Evolutionary conservation across 2,113 vertebrate genomes (phyloP).

Genomic region (Geothlypis trichas): DNA sequence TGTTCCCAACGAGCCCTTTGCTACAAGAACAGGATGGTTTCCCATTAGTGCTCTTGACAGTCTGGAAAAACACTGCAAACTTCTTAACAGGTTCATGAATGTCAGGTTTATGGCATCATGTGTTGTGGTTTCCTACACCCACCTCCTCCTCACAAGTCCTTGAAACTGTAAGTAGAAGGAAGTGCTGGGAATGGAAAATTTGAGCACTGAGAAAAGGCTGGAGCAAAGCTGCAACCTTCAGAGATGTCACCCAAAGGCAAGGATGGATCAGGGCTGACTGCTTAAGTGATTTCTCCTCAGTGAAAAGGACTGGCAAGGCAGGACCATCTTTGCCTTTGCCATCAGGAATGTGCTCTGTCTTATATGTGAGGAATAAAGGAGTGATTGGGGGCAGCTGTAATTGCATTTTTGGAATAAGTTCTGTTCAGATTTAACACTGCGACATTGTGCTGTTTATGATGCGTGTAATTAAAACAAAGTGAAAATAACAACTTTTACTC

Average conservation of each 20-base stretch:
- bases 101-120: background rate
- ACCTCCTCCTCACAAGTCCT: background rate
- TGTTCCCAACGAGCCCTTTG: background rate
- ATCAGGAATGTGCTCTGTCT: background rate
- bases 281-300: background rate
- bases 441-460: background rate
- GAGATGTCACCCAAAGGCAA: background rate
- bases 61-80: background rate
- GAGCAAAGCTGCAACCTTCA: background rate
- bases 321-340: background rate
- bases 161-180: background rate
- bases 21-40: background rate
- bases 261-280: background rate
- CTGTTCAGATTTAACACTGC: background rate
- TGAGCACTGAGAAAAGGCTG: background rate
- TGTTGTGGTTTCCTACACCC: background rate
- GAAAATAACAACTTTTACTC: background rate
- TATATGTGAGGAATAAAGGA: background rate
- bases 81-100: background rate
- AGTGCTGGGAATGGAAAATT: background rate
- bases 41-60: background rate
- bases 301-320: background rate
- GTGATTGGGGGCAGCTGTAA: slow-evolving; percentile 8
- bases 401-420: slow-evolving; percentile 30
- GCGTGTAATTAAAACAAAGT: background rate